Conservation (phyloP, 2,113 vertebrate genomes). For the Monarcha castaneiventris region DNA sequence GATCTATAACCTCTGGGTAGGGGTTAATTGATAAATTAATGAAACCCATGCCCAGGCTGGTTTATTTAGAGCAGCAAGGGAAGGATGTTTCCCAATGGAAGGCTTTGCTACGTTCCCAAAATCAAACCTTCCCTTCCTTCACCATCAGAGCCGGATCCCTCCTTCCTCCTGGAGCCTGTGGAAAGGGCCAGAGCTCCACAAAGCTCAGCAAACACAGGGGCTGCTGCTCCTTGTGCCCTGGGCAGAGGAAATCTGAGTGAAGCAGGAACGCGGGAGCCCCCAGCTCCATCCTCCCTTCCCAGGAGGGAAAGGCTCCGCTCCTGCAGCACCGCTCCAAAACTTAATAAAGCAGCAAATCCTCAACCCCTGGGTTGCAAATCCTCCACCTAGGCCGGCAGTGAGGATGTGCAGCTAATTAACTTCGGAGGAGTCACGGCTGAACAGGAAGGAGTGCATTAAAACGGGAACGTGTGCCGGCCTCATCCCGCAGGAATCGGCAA, state of each 20-base stretch:
- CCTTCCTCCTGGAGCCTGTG: background rate
- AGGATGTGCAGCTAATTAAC: constrained; percentile 49
- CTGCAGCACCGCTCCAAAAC: background rate
- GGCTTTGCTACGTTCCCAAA: background rate
- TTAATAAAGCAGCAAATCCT: background rate
- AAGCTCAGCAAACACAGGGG: background rate
- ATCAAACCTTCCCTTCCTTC: background rate
- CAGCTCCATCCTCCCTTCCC: background rate
- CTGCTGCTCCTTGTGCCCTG: background rate
- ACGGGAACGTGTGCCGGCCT: background rate
- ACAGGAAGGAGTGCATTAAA: constrained; percentile 20
- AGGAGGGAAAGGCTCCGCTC: accelerated
- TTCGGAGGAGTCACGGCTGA: background rate
- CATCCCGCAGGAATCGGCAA: background rate
- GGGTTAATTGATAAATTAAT: background rate
- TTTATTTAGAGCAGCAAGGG: background rate
- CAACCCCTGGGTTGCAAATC: background rate
- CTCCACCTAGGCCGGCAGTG: accelerated
- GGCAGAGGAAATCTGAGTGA: background rate
- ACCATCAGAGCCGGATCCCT: background rate
- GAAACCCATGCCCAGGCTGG: background rate
- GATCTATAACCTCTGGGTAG: background rate
- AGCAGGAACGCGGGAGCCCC: background rate
- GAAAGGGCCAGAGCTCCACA: background rate
- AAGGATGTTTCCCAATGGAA: background rate